Percentiles rank a stretch among this genome's conserved stretches.
These are phyloP conservation scores for Ectropis crepuscularia DNA, from an alignment of 2,888 invertebrate species.

Conservation along the genomic window DNA sequence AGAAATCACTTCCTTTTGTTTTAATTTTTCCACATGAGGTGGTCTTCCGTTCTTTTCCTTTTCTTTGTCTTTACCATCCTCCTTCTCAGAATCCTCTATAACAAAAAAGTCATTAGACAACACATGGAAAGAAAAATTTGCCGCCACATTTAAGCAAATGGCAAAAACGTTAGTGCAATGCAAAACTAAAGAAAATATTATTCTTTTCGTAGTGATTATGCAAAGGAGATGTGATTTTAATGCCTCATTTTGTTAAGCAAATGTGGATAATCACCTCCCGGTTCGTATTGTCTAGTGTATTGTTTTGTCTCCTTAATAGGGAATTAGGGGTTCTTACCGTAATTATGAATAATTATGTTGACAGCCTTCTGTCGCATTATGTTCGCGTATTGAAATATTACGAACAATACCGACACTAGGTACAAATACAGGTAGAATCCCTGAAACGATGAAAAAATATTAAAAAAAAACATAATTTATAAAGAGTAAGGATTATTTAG, in stretches of 20 bases:
- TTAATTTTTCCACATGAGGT: conserved; percentile 65
- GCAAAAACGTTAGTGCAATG: conserved; percentile 70
- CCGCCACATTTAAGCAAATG: conserved; percentile 67
- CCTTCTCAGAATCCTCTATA: conserved; percentile 68
- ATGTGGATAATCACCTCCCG: conserved; percentile 73
- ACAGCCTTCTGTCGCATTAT: conserved; percentile 87
- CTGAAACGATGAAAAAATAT: conserved; percentile 70
- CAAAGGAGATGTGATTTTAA: conserved; percentile 83
- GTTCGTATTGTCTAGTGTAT: conserved; percentile 43
- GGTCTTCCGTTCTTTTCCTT: conserved; percentile 61
- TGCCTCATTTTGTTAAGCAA: conserved; percentile 82
- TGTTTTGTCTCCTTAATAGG: conserved; percentile 40
- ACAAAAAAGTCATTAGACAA: conserved; percentile 54
- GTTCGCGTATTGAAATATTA: conserved; percentile 89
- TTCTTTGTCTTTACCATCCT: conserved; percentile 63
- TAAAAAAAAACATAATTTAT: neutral
- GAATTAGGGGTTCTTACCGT: conserved; percentile 62
- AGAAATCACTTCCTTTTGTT: conserved; percentile 71
- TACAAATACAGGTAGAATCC: conserved; percentile 94
- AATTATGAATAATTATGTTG: conserved; percentile 83
- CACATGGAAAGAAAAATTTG: conserved; percentile 56
- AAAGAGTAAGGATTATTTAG: no score
- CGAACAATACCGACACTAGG: conserved; percentile 90
- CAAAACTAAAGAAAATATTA: conserved; percentile 73
- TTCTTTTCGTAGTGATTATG: conserved; percentile 79